These are phyloP conservation scores for Ectemnius lituratus DNA, from an alignment of 2,888 invertebrate species.

Conservation along the genomic window DNA sequence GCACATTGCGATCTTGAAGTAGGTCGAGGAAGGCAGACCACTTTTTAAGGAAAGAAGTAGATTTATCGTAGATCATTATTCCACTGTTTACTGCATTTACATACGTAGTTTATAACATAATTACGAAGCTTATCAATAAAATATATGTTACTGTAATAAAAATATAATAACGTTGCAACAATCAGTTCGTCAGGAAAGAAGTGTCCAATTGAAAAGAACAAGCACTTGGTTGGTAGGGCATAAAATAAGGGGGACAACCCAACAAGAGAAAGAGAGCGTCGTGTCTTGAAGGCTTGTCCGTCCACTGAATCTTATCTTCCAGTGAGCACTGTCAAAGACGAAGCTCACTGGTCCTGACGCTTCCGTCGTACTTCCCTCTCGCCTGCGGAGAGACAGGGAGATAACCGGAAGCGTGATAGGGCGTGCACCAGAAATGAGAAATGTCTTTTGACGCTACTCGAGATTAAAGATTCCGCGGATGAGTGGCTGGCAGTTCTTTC, in stretches of 20 bases:
- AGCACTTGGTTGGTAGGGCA: not conserved
- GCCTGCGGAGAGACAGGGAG: conserved; percentile 61
- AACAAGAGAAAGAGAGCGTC: conserved; percentile 44
- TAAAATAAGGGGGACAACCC: conserved; percentile 15
- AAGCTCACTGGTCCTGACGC: conserved; percentile 63
- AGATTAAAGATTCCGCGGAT: conserved; percentile 69
- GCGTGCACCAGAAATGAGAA: conserved; percentile 76
- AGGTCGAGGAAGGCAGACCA: not conserved
- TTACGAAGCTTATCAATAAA: no score
- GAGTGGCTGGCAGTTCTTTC: conserved; percentile 55
- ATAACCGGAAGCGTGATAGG: conserved; percentile 75
- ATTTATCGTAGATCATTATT: not conserved
- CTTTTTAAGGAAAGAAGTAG: not conserved
- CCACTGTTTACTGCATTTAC: no score
- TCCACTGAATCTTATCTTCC: conserved; percentile 72
- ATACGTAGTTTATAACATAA: no score
- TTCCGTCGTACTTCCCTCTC: conserved; percentile 69
- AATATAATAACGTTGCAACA: no score
- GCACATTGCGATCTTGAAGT: not conserved
- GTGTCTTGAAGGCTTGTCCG: conserved; percentile 61
- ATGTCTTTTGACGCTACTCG: conserved; percentile 69
- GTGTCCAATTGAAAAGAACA: not conserved
- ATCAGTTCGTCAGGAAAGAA: not conserved
- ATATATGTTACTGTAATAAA: no score
- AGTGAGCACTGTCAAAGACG: conserved; percentile 75